Percentiles rank a stretch among this genome's conserved stretches.
These are phyloP conservation scores for Triplophysa yarkandensis DNA, from an alignment of 2,797 vertebrate species.

Conservation along the genomic window DNA sequence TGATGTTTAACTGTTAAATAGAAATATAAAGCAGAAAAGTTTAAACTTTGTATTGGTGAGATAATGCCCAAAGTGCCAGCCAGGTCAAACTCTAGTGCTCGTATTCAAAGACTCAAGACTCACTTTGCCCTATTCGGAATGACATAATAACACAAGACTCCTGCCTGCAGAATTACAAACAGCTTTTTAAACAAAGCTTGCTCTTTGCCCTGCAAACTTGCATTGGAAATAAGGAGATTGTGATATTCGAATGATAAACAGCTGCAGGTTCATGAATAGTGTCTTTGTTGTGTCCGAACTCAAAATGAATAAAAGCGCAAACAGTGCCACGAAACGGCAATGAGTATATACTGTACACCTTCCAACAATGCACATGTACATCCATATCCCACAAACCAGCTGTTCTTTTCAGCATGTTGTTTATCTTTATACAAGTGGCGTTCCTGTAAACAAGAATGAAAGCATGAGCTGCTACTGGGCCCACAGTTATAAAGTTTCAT, in stretches of 20 bases:
- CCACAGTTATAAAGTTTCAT: slow-evolving; percentile 73
- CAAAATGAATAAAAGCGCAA: slow-evolving; percentile 2
- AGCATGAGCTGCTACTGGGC: slow-evolving; percentile 68
- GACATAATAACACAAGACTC: slow-evolving; percentile 33
- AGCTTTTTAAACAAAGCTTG: slow-evolving; percentile 32
- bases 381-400: slow-evolving; percentile 66
- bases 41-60: slow-evolving; percentile 34
- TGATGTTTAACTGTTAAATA: slow-evolving; percentile 27
- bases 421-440: slow-evolving; percentile 71
- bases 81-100: background rate
- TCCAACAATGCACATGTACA: background rate
- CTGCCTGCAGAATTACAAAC: slow-evolving; percentile 9
- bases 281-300: slow-evolving; percentile 20
- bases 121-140: slow-evolving; percentile 29
- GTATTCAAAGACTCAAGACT: slow-evolving; percentile 18
- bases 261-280: slow-evolving; percentile 32
- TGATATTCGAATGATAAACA: slow-evolving; percentile 43
- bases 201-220: slow-evolving; percentile 14
- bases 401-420: slow-evolving; percentile 76
- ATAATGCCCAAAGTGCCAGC: background rate
- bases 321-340: slow-evolving; percentile 3
- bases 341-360: slow-evolving; percentile 9
- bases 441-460: slow-evolving; percentile 76
- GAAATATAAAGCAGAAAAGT: slow-evolving; percentile 4
- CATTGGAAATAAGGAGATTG: slow-evolving; percentile 35